phyloP scores from a whole-genome alignment of 2,888 invertebrate species.

The Lasius fuliginosus region DNA sequence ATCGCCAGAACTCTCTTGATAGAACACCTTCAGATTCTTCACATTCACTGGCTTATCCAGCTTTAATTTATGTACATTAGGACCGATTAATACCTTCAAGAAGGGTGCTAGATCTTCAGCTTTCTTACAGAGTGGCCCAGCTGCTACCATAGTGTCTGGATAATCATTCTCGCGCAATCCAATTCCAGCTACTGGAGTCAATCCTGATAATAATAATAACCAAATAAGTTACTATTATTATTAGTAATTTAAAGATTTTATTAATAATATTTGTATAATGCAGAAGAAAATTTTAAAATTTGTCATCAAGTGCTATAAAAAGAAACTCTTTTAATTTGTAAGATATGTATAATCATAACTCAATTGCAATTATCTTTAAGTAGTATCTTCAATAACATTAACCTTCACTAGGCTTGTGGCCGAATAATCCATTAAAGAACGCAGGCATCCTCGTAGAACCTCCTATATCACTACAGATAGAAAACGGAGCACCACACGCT shows the following conservation, averaged over 20 bases:
- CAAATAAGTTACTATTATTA: conserved; percentile 18
- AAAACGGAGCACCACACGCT: conserved; percentile 93
- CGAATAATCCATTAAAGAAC: conserved; percentile 96
- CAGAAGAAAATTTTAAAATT: conserved; percentile 26
- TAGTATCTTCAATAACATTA: conserved; percentile 80
- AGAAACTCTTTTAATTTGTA: background rate
- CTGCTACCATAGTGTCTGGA: conserved; percentile 92
- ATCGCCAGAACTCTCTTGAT: conserved; percentile 92
- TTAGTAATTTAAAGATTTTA: conserved; percentile 30
- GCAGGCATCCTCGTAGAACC: conserved; percentile 98
- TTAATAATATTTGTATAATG: background rate
- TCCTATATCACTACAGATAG: conserved; percentile 98
- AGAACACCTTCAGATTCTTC: conserved; percentile 91
- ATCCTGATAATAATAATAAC: conserved; percentile 85
- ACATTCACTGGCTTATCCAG: conserved; percentile 89
- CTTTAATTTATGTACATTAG: conserved; percentile 87
- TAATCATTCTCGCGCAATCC: conserved; percentile 89
- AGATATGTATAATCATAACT: background rate
- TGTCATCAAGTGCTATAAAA: background rate
- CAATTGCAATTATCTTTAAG: background rate
- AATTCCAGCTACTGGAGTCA: conserved; percentile 89
- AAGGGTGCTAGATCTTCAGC: conserved; percentile 93
- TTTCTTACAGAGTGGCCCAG: conserved; percentile 94
- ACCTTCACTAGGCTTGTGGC: conserved; percentile 92
- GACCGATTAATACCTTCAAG: conserved; percentile 89